Evolutionary conservation across 2,888 invertebrate species (phyloP).

Genomic region (Didymodactylos carnosus): DNA sequence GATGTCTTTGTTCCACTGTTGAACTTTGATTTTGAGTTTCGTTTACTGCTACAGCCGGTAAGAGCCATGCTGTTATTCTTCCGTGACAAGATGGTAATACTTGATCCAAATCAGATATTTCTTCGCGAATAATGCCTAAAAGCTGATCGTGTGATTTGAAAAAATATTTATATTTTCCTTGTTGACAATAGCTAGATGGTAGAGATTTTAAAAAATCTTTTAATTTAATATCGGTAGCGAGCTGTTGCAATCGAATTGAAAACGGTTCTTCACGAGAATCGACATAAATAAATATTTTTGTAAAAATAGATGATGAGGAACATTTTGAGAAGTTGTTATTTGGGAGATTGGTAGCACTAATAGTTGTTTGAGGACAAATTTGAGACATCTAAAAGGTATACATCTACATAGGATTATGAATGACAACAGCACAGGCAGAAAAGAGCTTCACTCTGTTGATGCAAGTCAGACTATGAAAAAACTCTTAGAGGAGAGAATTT

Average conservation of each 20-base stretch:
- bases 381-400: background rate
- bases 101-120: background rate
- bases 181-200: background rate
- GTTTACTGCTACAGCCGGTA: background rate
- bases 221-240: background rate
- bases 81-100: background rate
- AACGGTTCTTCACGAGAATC: background rate
- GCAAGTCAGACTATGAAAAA: no score
- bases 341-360: no score
- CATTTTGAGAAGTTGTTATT: no score
- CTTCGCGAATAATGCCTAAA: background rate
- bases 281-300: background rate
- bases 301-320: background rate
- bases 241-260: background rate
- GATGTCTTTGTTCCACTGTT: background rate
- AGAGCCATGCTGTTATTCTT: conserved; percentile 4
- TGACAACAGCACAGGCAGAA: no score
- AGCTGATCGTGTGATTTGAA: background rate
- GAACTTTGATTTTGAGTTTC: background rate
- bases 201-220: background rate
- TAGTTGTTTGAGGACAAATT: background rate
- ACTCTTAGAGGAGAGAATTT: no score
- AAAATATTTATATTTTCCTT: background rate
- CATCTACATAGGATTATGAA: no score
- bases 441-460: no score